A percentile compares a stretch with the other conserved stretches of the same genome.
phyloP scores from a whole-genome alignment of 2,888 invertebrate genomes.

The Andricus curvator region DNA sequence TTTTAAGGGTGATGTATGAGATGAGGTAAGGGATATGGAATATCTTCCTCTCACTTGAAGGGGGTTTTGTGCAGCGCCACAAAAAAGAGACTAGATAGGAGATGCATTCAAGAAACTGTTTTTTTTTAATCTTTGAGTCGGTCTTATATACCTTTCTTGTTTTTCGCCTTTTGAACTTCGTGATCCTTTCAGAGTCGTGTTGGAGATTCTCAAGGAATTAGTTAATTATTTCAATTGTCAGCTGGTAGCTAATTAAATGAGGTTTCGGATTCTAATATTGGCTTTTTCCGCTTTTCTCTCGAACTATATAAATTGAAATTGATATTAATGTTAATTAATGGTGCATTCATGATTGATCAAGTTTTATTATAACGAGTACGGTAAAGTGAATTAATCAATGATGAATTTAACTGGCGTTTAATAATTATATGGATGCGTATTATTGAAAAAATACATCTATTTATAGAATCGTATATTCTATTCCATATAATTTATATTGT shows the following conservation, averaged over 20 bases:
- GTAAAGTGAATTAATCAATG: not conserved
- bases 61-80: not conserved
- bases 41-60: not conserved
- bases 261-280: not conserved
- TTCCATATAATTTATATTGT: not conserved
- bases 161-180: not conserved
- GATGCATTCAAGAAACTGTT: not conserved
- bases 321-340: slow-evolving; percentile 11
- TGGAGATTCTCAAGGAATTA: not conserved
- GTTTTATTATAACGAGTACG: not conserved
- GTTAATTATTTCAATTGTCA: not conserved
- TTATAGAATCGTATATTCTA: not conserved
- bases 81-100: not conserved
- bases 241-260: not conserved
- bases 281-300: not conserved
- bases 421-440: not conserved
- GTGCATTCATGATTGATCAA: not conserved
- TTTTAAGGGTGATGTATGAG: slow-evolving; percentile 1
- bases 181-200: not conserved
- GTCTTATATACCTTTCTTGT: not conserved
- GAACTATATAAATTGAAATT: not conserved
- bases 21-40: not conserved
- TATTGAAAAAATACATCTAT: not conserved
- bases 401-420: not conserved
- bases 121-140: not conserved